Evolutionary conservation across 2,888 invertebrate genomes (phyloP), one percentile per base, ranked within the genome.

Genomic region (Octonoba sinensis): DNA sequence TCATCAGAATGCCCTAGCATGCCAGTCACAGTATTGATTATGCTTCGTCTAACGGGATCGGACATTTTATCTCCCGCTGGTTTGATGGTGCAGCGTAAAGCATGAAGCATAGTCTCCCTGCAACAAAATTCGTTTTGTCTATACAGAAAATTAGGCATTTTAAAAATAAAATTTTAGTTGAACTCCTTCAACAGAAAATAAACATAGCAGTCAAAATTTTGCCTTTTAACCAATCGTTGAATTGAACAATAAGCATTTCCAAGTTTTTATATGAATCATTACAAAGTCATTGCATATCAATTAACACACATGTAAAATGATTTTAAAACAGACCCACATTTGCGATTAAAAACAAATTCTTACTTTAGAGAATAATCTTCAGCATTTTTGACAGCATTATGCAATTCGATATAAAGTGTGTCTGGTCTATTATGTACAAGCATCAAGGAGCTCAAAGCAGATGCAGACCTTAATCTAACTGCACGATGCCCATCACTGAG

Each of bases 391-490:
- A 97, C 92, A 56, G 93, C 93, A 87, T 93, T 94, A 88, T 96
- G 94, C 87, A 99, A 91, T 88, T 99, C 99, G 16, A 93, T 92
- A 89, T 98, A 96, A n/a, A 99, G 91, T 12, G 97, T 95, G 91
- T 99, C 99, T 0, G 97, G 94, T 84, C 96, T 92, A 69, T 94
- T 94, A 90, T 99, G 98, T 85, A 99, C 97, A 27, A 93, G 91
- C 84, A 97, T 95, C 15, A 98, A 91, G 88, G 95, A 93, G 69
- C 96, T 93, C 27, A 99, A 91, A 70, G 97, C 98, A 67, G 91
- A 91, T 0, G 95, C 97, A 12, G 97, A 96, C 90, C 95, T 95
- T 85, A 98, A 91, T 83, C 98, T 91, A 20, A 98, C 97, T 84
- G 92, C 91, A 77, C 97, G 91, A 89, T 94, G 94, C 36, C 94